Percentiles rank a stretch among this genome's conserved stretches.
Evolutionary conservation across 2,113 vertebrate genomes (phyloP).

Genomic region (Variabilichromis moorii): DNA sequence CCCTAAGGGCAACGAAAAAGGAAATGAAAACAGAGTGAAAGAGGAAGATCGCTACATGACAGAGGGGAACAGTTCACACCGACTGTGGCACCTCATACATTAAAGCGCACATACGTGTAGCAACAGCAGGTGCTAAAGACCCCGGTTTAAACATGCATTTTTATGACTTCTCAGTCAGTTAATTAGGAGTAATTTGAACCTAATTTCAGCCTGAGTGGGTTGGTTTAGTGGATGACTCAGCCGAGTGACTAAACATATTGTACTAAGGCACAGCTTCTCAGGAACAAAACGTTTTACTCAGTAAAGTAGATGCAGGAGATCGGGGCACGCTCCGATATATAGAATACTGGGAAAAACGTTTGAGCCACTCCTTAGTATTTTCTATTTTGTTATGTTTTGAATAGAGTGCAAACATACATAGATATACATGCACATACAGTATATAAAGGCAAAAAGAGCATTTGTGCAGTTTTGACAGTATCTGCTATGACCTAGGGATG

Average conservation of each 20-base stretch:
- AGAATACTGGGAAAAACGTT: neutral
- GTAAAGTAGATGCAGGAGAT: neutral
- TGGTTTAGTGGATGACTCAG: neutral
- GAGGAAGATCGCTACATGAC: neutral
- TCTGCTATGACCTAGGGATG: neutral
- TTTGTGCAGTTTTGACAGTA: neutral
- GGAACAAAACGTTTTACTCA: neutral
- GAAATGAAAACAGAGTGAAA: neutral
- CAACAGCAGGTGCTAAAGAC: neutral
- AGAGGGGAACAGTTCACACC: neutral
- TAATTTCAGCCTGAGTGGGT: neutral
- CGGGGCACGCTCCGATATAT: neutral
- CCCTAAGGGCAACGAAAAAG: neutral
- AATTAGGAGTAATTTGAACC: constrained; percentile 1
- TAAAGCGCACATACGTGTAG: neutral
- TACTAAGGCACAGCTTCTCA: neutral
- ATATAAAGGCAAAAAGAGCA: neutral
- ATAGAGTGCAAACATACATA: neutral
- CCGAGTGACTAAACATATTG: neutral
- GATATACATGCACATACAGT: neutral
- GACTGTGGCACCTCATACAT: neutral
- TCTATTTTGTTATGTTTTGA: neutral
- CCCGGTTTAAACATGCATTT: neutral
- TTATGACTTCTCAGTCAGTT: neutral
- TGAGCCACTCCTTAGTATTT: neutral